Percentiles rank a stretch among this genome's conserved stretches.
Conservation (phyloP, 2,797 vertebrate species). For the Thunnus albacares region DNA sequence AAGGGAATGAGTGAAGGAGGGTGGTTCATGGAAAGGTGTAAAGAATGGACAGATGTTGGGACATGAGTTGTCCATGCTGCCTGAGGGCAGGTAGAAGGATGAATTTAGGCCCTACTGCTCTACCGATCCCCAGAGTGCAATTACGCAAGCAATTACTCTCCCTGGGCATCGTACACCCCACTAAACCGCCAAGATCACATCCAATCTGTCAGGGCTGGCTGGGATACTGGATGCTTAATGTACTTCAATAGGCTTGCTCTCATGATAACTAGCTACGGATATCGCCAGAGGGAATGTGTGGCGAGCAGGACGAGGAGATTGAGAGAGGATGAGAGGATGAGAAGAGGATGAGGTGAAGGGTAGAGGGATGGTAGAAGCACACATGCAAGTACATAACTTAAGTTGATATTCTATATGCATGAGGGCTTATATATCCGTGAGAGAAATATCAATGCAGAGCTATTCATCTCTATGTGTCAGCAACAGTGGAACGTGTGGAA, state of each 20-base stretch:
- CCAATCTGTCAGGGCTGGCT: constrained; percentile 62
- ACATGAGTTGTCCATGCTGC: constrained; percentile 54
- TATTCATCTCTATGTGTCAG: constrained; percentile 42
- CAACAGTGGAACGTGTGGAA: constrained; percentile 28
- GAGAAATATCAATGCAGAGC: constrained; percentile 55
- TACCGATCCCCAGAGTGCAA: constrained; percentile 75
- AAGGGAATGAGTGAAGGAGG: constrained; percentile 25
- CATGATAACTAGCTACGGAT: constrained; percentile 66
- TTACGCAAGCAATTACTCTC: constrained; percentile 71
- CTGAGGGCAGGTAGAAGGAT: constrained; percentile 64
- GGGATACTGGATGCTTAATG: constrained; percentile 71
- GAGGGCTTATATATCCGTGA: constrained; percentile 50
- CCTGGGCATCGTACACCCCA: constrained; percentile 38
- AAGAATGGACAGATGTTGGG: constrained; percentile 43
- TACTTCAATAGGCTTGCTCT: constrained; percentile 68
- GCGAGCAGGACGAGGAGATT: constrained; percentile 49
- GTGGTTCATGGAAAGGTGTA: constrained; percentile 38
- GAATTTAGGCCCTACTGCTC: constrained; percentile 49
- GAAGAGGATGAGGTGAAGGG: constrained; percentile 60
- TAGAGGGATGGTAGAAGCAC: constrained; percentile 20
- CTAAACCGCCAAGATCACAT: constrained; percentile 73
- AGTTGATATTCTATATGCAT: constrained; percentile 60
- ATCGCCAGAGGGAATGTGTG: constrained; percentile 60
- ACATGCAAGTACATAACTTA: constrained; percentile 33
- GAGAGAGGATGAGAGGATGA: constrained; percentile 31